Base-by-base conservation (phyloP, 1,140 invertebrate genomes). In the Vanessa atalanta region DNA sequence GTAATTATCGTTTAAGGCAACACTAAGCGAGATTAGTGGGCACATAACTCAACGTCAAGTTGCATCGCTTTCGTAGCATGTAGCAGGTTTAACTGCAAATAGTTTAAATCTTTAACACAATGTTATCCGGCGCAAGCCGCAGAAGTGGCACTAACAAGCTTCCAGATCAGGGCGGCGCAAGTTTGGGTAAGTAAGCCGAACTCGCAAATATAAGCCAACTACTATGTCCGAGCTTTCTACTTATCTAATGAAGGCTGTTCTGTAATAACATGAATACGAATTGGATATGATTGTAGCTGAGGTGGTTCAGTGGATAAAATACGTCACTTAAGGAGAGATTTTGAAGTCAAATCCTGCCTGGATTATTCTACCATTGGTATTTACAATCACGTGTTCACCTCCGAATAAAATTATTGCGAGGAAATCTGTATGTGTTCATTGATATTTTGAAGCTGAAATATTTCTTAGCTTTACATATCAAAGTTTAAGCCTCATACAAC, bases 21-120 rank as follows among this genome's bases (percentile, higher is more conserved):
- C 57, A 70, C 63, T 75, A 76, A 75, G 68, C 72, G 70, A 72
- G 69, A 57, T 71, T 51, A 77, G 71, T 70, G 67, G 16, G 60
- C 37, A 69, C 63, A 76, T 73, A 65, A 70, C 70, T 76, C 75
- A 76, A 76, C 37, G 75, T 72, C 69, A 65, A 61, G 65, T 37
- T 53, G 65, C 70, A 76, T 63, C 76, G 73, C 53, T 75, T 60
- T 65, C 55, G 43, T 6, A 43, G 14, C 50, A 68, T 57, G 72
- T 55, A 70, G 60, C 65, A 77, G 77, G 73, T 79, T 71, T 70
- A 55, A 70, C 55, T 74, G 65, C 65, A 79, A 77, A 85, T 81
- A 86, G 81, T 86, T 86, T 83, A 85, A 84, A 88, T 86, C 80
- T 88, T 84, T 79, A 86, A 82, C 81, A 88, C 81, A 85, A 84